Conservation (phyloP, 2,888 invertebrate genomes). For the Brachyopa scutellaris region DNA sequence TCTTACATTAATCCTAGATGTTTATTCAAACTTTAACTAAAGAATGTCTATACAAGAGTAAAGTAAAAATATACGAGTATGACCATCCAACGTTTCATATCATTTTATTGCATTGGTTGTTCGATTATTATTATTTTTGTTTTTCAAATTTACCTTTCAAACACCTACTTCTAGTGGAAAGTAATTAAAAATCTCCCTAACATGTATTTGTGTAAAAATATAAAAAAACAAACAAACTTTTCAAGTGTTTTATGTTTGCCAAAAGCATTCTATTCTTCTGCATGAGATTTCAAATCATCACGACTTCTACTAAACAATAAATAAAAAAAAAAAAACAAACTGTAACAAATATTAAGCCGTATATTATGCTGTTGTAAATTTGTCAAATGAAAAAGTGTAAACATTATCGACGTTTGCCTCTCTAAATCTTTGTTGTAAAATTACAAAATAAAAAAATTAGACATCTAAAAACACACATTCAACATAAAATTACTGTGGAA, state of each 20-base stretch:
- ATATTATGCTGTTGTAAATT: conserved; percentile 46
- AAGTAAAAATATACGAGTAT: too few species aligned
- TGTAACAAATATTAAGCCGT: conserved; percentile 29
- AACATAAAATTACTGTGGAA: conserved; percentile 32
- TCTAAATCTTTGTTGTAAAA: conserved; percentile 57
- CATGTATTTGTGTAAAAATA: too few species aligned
- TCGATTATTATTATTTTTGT: conserved; percentile 10
- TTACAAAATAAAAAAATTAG: conserved; percentile 12
- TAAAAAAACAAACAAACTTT: not conserved
- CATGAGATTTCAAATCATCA: conserved; percentile 50
- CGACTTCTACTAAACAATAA: conserved; percentile 20
- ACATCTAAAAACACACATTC: conserved; percentile 25
- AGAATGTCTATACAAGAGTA: too few species aligned
- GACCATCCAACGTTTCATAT: not conserved
- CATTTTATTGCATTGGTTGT: conserved; percentile 6
- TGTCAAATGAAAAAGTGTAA: conserved; percentile 47
- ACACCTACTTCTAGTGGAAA: not conserved
- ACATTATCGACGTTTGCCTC: conserved; percentile 44
- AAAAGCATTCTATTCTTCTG: conserved; percentile 51
- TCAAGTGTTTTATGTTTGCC: conserved; percentile 36
- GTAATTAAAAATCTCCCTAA: conserved; percentile 6
- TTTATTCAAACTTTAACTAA: too few species aligned
- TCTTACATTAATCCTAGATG: too few species aligned
- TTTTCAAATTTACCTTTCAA: conserved; percentile 7
- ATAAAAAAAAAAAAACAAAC: conserved; percentile 9